These are phyloP conservation scores for Oreortyx pictus DNA, from an alignment of 2,797 vertebrate genomes.

Conservation along the genomic window DNA sequence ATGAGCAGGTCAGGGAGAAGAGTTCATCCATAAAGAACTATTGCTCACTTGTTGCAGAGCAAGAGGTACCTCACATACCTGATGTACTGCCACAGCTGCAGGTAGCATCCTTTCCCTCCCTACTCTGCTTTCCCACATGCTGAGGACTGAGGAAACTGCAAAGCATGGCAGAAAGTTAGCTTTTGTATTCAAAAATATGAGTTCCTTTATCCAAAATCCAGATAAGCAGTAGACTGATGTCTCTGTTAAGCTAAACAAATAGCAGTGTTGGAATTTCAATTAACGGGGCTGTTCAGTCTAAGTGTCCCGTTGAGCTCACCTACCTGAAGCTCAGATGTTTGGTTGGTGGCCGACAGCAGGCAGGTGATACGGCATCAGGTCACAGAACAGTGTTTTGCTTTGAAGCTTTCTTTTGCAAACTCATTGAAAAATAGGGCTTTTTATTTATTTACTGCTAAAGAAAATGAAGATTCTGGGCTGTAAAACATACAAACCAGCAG, in stretches of 20 bases:
- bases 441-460: not conserved
- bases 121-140: not conserved
- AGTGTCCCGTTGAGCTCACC: not conserved
- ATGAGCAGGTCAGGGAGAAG: not conserved
- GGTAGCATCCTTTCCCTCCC: not conserved
- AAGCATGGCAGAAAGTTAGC: not conserved
- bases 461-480: not conserved
- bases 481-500: not conserved
- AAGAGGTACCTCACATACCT: not conserved
- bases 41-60: not conserved
- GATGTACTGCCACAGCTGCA: no score
- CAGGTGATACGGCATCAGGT: not conserved
- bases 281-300: accelerated
- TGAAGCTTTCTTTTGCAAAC: not conserved
- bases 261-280: not conserved
- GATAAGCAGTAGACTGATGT: not conserved
- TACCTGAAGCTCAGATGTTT: not conserved
- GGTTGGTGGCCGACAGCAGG: not conserved
- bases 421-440: not conserved
- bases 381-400: not conserved
- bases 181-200: not conserved
- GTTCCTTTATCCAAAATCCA: not conserved
- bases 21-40: not conserved
- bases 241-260: not conserved
- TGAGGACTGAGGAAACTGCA: not conserved